phyloP scores from a whole-genome alignment of 2,888 invertebrate species.

The Caradrina clavipalpis region DNA sequence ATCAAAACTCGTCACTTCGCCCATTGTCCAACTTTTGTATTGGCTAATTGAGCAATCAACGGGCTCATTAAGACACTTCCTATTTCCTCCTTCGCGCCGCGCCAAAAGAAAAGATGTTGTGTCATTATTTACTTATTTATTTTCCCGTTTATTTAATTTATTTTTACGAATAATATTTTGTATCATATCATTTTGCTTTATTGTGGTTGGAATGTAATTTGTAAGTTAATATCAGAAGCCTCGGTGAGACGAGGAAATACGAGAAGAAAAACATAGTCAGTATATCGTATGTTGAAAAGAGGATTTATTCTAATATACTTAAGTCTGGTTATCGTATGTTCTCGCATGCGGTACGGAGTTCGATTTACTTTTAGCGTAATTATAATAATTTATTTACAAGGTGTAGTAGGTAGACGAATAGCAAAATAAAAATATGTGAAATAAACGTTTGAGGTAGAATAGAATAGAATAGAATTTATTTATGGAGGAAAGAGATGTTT shows the following conservation, averaged over 20 bases:
- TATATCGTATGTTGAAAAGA: background rate
- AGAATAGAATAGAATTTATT: too few species aligned
- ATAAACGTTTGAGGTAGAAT: too few species aligned
- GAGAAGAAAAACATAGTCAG: background rate
- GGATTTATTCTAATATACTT: background rate
- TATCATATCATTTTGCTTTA: background rate
- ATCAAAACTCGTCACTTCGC: background rate
- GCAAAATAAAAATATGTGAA: too few species aligned
- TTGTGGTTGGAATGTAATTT: background rate
- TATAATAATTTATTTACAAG: background rate
- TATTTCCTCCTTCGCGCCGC: constrained; percentile 30
- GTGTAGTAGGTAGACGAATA: too few species aligned
- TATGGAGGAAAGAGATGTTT: too few species aligned
- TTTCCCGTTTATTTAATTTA: background rate
- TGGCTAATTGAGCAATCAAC: constrained; percentile 53
- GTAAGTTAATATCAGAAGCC: background rate
- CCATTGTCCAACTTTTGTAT: constrained; percentile 29
- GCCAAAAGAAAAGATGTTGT: background rate
- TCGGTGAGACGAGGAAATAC: background rate
- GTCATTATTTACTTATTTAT: background rate
- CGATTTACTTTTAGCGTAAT: background rate
- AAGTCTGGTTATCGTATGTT: background rate
- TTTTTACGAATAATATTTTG: background rate
- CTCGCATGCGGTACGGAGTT: background rate
- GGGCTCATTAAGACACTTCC: constrained; percentile 51